Conservation (phyloP, 2,888 invertebrate genomes). For the Cynaeus angustus region DNA sequence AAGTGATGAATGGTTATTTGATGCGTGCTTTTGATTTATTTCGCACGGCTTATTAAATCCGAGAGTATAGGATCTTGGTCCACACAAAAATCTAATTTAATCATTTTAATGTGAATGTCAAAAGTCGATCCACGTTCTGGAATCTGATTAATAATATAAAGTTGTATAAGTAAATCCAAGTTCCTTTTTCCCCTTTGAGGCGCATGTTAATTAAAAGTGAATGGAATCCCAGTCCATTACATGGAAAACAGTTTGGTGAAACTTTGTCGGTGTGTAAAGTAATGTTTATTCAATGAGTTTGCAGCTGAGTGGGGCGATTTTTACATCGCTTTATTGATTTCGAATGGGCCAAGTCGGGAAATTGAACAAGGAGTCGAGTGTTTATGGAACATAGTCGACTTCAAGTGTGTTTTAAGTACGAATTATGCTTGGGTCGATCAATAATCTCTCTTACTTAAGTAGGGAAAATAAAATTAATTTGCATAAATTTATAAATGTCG, state of each 20-base stretch:
- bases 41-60: slow-evolving; percentile 19
- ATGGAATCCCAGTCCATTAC: slow-evolving; percentile 49
- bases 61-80: not conserved
- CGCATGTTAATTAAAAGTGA: slow-evolving; percentile 48
- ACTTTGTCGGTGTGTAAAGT: slow-evolving; percentile 48
- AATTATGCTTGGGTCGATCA: slow-evolving; percentile 9
- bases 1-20: slow-evolving; percentile 23
- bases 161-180: slow-evolving; percentile 40
- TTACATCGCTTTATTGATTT: slow-evolving; percentile 48
- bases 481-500: not conserved
- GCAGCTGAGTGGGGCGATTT: slow-evolving; percentile 43
- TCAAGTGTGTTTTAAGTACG: slow-evolving; percentile 30
- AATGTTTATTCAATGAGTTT: slow-evolving; percentile 50
- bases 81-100: slow-evolving; percentile 20
- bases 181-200: slow-evolving; percentile 40
- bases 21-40: slow-evolving; percentile 20
- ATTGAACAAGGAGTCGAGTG: slow-evolving; percentile 43
- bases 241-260: slow-evolving; percentile 46
- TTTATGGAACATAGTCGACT: slow-evolving; percentile 21
- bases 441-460: slow-evolving; percentile 1
- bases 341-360: slow-evolving; percentile 40
- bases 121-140: slow-evolving; percentile 25
- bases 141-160: slow-evolving; percentile 43
- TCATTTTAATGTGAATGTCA: slow-evolving; percentile 32
- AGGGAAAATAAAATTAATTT: slow-evolving; percentile 2